phyloP scores from a whole-genome alignment of 2,888 invertebrate genomes.

The Buathra laborator region DNA sequence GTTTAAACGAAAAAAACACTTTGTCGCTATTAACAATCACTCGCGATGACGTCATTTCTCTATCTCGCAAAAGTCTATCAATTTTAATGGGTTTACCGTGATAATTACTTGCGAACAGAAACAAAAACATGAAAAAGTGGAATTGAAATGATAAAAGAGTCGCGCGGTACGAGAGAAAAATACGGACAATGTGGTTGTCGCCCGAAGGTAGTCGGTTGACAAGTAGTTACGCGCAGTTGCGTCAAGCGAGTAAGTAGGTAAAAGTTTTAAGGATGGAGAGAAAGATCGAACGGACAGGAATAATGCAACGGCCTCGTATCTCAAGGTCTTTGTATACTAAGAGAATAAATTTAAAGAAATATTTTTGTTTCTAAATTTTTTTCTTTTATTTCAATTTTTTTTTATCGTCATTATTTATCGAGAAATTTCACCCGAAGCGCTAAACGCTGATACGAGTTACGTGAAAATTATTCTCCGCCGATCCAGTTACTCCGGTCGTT shows the following conservation, averaged over 20 bases:
- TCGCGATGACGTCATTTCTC: not conserved
- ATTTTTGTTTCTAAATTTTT: not conserved
- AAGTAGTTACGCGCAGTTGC: slow-evolving; percentile 20
- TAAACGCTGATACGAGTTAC: not conserved
- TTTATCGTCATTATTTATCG: not conserved
- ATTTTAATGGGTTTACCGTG: not conserved
- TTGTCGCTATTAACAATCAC: not conserved
- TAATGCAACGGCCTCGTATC: slow-evolving; percentile 11
- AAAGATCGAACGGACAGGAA: not conserved
- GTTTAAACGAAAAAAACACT: slow-evolving; percentile 2
- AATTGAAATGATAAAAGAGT: not conserved
- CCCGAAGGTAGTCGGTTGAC: slow-evolving; percentile 19
- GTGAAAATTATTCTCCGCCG: not conserved
- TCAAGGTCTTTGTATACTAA: slow-evolving; percentile 31
- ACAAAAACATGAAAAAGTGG: not conserved
- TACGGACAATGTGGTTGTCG: slow-evolving; percentile 16
- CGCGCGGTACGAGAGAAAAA: not conserved
- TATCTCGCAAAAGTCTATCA: not conserved
- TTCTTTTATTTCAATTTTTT: not conserved
- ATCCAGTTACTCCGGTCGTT: not conserved
- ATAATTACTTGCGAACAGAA: slow-evolving; percentile 32
- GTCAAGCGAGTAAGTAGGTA: not conserved
- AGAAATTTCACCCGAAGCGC: not conserved
- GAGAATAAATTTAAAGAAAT: slow-evolving; percentile 21
- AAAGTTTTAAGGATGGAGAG: not conserved